phyloP scores from a whole-genome alignment of 2,797 vertebrate genomes.

The Muscicapa striata region DNA sequence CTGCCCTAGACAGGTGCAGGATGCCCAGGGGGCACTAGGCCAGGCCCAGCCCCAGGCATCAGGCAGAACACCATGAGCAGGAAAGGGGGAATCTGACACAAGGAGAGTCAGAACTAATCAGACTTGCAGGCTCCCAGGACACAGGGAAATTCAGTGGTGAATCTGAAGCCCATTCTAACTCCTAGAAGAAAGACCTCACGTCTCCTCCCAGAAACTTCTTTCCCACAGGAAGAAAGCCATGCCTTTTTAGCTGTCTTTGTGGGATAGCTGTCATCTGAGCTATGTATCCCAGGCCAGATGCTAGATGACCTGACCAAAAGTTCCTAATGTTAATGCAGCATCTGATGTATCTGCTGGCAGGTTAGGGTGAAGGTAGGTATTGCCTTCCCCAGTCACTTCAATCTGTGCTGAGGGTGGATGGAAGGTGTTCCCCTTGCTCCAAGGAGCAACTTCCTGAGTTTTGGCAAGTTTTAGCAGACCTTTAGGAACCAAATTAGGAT shows the following conservation, averaged over 20 bases:
- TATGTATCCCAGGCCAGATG: background rate
- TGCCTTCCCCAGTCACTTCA: background rate
- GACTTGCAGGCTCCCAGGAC: background rate
- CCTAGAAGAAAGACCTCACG: background rate
- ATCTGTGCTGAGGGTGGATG: background rate
- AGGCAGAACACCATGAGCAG: background rate
- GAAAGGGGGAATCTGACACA: accelerated
- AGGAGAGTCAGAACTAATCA: background rate
- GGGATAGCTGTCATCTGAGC: background rate
- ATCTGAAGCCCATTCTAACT: background rate
- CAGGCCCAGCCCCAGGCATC: background rate
- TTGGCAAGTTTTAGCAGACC: background rate
- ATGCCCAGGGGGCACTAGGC: too few species aligned
- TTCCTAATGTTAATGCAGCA: background rate
- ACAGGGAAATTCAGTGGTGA: background rate
- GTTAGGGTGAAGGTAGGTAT: background rate
- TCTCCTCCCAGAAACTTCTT: background rate
- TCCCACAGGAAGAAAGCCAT: background rate
- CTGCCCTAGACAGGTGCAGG: background rate
- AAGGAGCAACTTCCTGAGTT: background rate
- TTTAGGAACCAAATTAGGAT: background rate
- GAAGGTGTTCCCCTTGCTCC: background rate
- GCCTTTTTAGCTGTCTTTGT: background rate
- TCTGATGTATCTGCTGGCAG: background rate
- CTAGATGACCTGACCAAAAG: background rate